Evolutionary conservation across 1,140 invertebrate species (phyloP), one percentile per base, ranked within the genome.

Genomic region (Protaetia brevitarsis): DNA sequence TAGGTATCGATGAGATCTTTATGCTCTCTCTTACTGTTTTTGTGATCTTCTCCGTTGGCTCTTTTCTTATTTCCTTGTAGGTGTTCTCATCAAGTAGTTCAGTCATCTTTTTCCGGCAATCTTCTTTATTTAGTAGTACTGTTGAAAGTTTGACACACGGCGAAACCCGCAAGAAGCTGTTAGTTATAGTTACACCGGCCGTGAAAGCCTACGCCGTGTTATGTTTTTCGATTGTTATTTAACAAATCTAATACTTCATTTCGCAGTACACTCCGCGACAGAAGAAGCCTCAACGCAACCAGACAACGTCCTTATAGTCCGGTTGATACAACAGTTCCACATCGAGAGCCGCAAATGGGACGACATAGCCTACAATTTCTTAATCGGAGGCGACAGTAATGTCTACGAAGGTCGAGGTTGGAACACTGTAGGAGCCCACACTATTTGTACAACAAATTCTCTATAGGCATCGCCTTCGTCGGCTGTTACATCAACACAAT

Each of bases 351-450:
- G 78, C 76, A 73, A 79, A 29, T 79, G 76, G 76, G 64, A 60
- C 34, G 83, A 85, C 69, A 82, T 84, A 37, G 79, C 75, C 0
- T 81, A 81, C 63, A 86, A 80, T 66, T 86, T 86, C 68, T 69
- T 84, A 7, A 77, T 85, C 16, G 84, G 84, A 0, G 80, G 78
- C 11, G 84, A 86, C 68, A 83, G 84, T 3, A 75, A 76, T n/a
- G 77, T 80, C 0, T 85, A 83, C 69, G 80, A 83, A 70, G 84
- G 81, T 1, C 64, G 82, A 29, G 89, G 88, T 3, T 91, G 88
- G 88, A 81, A 84, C 58, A 74, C 79, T 13, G 76, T 85, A 2
- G 89, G 89, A 0, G 83, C 87, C 0, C 88, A 91, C 69, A 87
- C 0, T 77, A 82, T 13, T 80, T 81, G 16, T 89, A 87, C 74